Conservation (phyloP, 2,113 vertebrate species). For the Taurulus bubalis region DNA sequence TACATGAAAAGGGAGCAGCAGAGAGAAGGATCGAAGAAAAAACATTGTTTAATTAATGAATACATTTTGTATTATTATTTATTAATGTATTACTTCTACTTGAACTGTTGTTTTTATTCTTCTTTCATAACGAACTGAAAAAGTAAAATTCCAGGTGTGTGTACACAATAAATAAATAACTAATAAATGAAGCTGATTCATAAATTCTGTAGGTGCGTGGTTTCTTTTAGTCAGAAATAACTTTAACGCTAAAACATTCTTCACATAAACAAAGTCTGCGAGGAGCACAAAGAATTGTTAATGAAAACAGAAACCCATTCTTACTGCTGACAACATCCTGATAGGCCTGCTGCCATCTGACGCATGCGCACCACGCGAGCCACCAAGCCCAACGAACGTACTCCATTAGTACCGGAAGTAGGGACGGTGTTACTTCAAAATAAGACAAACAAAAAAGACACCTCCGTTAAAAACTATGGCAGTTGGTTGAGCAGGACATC, state of each 20-base stretch:
- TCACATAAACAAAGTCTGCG: background rate
- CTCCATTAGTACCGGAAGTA: conserved; percentile 2
- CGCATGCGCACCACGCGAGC: conserved; percentile 17
- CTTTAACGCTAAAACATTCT: background rate
- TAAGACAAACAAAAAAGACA: conserved; percentile 9
- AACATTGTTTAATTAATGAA: too few relatives aligned
- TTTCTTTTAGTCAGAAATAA: background rate
- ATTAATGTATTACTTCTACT: background rate
- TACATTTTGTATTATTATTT: background rate
- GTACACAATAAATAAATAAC: background rate
- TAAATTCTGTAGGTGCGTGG: background rate
- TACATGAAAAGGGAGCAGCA: too few relatives aligned
- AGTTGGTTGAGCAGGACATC: background rate
- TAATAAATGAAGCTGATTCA: background rate
- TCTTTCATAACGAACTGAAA: background rate
- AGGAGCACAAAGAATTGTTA: background rate
- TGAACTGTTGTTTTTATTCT: background rate
- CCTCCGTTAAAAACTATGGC: background rate
- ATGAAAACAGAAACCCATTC: conserved; percentile 13
- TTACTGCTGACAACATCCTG: background rate
- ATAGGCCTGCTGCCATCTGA: background rate
- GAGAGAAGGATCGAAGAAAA: too few relatives aligned
- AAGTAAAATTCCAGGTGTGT: background rate
- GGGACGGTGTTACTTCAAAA: conserved; percentile 8
- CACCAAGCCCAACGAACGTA: rapidly evolving